These are phyloP conservation scores for Andricus quercusramuli DNA, from an alignment of 2,888 invertebrate species.

Conservation along the genomic window DNA sequence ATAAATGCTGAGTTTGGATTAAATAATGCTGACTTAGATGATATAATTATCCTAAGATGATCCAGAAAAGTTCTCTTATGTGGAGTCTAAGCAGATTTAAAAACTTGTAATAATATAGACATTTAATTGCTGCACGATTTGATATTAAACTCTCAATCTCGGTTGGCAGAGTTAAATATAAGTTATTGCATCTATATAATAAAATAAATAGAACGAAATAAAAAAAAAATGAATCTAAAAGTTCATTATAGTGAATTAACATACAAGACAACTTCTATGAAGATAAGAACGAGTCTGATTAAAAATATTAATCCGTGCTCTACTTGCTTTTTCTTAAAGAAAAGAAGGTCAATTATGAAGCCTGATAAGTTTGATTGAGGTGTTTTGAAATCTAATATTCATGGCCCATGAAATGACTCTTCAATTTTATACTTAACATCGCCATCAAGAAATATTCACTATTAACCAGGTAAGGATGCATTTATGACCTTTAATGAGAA, in stretches of 20 bases:
- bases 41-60: not conserved
- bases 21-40: conserved; percentile 3
- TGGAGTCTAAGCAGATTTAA: not conserved
- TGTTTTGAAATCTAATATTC: conserved; percentile 11
- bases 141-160: not conserved
- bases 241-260: too few species aligned
- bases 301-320: conserved; percentile 3
- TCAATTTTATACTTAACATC: conserved; percentile 10
- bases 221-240: too few species aligned
- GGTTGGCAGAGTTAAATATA: too few species aligned
- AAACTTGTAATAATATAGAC: not conserved
- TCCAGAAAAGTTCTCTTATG: not conserved
- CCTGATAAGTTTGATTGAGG: not conserved
- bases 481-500: conserved; percentile 7
- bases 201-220: too few species aligned
- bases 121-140: not conserved
- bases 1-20: not conserved
- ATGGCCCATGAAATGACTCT: conserved; percentile 15
- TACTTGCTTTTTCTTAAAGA: not conserved
- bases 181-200: too few species aligned
- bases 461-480: conserved; percentile 12
- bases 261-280: not conserved
- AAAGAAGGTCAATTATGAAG: not conserved
- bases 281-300: not conserved
- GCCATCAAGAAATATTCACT: not conserved